These are phyloP conservation scores for Indri indri DNA, from an alignment of 2,113 vertebrate genomes.

Conservation along the genomic window DNA sequence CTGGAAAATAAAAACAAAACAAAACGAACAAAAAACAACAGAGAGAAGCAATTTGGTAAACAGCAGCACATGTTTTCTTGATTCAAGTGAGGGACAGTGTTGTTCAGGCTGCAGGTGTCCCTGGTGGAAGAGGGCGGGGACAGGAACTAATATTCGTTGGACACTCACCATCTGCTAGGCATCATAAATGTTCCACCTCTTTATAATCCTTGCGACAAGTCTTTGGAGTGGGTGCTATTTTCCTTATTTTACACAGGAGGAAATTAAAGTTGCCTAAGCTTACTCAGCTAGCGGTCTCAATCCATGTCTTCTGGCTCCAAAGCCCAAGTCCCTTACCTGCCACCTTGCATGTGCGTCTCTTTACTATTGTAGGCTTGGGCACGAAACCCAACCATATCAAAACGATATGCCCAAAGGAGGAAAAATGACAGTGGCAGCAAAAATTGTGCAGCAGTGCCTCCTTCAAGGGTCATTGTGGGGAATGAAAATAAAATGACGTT, in stretches of 20 bases:
- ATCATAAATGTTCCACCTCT: background rate
- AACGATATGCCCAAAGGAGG: background rate
- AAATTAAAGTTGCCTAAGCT: background rate
- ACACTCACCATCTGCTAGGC: too few relatives aligned
- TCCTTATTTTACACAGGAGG: background rate
- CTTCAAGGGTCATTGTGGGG: background rate
- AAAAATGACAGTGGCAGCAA: background rate
- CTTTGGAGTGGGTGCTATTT: background rate
- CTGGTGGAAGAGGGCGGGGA: accelerated
- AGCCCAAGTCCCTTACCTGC: background rate
- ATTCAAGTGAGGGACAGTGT: background rate
- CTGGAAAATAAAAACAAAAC: background rate
- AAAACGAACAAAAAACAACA: background rate
- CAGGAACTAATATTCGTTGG: background rate
- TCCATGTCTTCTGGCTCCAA: background rate
- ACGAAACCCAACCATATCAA: background rate
- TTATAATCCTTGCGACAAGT: background rate
- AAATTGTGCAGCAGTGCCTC: background rate
- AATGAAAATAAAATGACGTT: background rate
- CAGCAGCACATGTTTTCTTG: background rate
- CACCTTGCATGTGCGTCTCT: background rate
- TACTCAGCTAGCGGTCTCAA: background rate
- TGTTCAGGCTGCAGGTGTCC: background rate
- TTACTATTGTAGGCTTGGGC: background rate
- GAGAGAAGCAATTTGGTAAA: background rate